Base-by-base conservation (phyloP, 2,888 invertebrate genomes). In the Neoitamus cyanurus region DNA sequence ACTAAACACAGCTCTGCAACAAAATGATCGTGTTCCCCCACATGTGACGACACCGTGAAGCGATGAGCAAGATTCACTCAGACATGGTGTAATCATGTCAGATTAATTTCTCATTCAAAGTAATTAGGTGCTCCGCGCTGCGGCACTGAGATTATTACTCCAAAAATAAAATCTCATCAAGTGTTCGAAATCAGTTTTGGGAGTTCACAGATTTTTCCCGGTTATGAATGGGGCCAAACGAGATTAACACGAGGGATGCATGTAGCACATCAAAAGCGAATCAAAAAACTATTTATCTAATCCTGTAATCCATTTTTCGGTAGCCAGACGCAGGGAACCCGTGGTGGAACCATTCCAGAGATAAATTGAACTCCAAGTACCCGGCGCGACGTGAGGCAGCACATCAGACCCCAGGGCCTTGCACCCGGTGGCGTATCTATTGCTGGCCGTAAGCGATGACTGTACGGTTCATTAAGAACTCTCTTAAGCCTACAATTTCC, bases 221-320 rank as follows among this genome's bases (percentile, higher is more conserved):
- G 34, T 36, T 73, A 73, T 15, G 34, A 73, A n/a, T 34, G 73
- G 15, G 73, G 3, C 42, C 42, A 77, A 77, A 77, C 13, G 77
- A 77, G 77, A 77, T 77, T 77, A 77, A 46, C 77, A 46, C 77
- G 46, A 46, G 42, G 69, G 30, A 82, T 37, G 37, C 68, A 82
- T 82, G 82, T 25, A 68, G 37, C 69, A 69, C 82, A 82, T 82
- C 82, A 82, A 69, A 82, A 82, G 36, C 69, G 46, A 82, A 82
- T 82, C 69, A 82, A 69, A 34, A 69, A 82, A 82, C 37, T 68
- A 82, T 82, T 82, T 82, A 37, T 82, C 82, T 82, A 82, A 82
- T 82, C 82, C 69, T 69, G 25, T 82, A 82, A 82, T 82, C 82
- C 80, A 82, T 46, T 82, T 82, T 82, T 58, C 58, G 68, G 69